Evolutionary conservation across 2,797 vertebrate genomes (phyloP).

Genomic region (Hydrolagus colliei): DNA sequence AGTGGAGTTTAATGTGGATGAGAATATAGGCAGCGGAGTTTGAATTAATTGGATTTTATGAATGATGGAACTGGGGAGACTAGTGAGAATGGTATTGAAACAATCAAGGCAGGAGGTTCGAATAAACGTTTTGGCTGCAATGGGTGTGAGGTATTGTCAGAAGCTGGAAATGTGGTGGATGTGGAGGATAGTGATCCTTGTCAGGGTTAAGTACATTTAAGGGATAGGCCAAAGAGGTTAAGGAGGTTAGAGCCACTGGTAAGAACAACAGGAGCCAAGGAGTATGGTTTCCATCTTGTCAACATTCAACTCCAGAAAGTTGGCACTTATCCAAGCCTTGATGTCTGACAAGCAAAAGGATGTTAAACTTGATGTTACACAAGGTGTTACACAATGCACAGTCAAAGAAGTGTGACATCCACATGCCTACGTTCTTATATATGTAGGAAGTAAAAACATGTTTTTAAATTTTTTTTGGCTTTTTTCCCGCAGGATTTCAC

Average conservation of each 20-base stretch:
- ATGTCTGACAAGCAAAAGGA: neutral
- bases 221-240: no score
- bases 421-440: neutral
- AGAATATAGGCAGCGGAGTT: no score
- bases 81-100: no score
- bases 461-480: neutral
- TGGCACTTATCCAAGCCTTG: neutral
- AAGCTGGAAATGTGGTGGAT: no score
- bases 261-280: neutral
- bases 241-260: no score
- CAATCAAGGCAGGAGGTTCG: no score
- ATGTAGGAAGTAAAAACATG: neutral
- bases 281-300: neutral
- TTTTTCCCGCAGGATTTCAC: conserved; percentile 75
- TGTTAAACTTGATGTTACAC: neutral
- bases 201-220: no score
- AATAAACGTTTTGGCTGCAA: neutral
- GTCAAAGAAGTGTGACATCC: neutral
- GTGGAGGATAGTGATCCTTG: no score
- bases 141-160: neutral
- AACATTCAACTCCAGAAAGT: no score
- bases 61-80: no score
- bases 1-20: no score
- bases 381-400: neutral
- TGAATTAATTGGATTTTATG: no score